Evolutionary conservation across 2,797 vertebrate species (phyloP), one percentile per base, ranked within the genome.

Genomic region (Rallus crepitans): DNA sequence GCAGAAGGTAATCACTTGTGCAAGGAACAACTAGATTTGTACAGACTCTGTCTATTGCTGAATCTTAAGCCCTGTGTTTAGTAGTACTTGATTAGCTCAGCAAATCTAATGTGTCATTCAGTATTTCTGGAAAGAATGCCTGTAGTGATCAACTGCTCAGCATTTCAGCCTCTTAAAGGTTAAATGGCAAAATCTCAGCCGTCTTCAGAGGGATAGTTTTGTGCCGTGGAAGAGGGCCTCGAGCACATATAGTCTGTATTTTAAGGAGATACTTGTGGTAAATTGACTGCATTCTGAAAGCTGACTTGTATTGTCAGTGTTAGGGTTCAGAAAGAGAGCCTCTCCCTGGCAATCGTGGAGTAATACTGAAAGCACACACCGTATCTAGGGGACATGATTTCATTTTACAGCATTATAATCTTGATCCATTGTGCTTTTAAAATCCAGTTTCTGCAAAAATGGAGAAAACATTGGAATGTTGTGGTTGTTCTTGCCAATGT

Each of bases 331-430:
- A 75, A 69, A 82, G 20, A 50, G 31, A 66, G 68, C 2, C 5
- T 86, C 7, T 64, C 20, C 40, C 60, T 40, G 0, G 0, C n/a
- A 40, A 33, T 5, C 28, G 4, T 15, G 4, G 6, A 37, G 28
- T 78, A 84, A 53, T 15, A 39, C 15, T 48, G 24, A 53, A 77
- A 60, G 15, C 8, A 17, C 27, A 8, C 45, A 18, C 33, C 5
- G 1, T 31, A n/a, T 39, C 24, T 59, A 20, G 39, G 39, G 42
- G 28, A 19, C 1, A 1, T 40, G 35, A 63, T 63, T 89, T 85
- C 31, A 21, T 61, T 63, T 83, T 70, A 50, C 1, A 75, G 7
- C 23, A 47, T 56, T 55, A 9, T 3, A 48, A 40, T 60, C 31
- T 57, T 77, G 53, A 35, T 65, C 23, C 12, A 39, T 39, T n/a